These are phyloP conservation scores for Numenius phaeopus DNA, from an alignment of 2,797 vertebrate genomes.

Conservation along the genomic window DNA sequence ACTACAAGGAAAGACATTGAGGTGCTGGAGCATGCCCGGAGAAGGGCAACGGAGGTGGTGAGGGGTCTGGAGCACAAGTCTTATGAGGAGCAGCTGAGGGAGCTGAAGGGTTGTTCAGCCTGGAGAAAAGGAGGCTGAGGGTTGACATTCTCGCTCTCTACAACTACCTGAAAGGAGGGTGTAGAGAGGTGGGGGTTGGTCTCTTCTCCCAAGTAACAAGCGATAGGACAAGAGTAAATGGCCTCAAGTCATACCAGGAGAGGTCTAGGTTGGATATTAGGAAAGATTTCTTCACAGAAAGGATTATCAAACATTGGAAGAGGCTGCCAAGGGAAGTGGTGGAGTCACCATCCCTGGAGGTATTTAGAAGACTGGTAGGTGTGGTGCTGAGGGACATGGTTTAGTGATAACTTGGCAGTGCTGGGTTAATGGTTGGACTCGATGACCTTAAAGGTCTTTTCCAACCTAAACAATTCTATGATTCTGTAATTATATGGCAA, in stretches of 20 bases:
- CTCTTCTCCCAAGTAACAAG: not conserved
- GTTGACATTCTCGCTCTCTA: accelerated
- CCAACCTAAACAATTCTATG: not conserved
- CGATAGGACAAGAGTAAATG: accelerated
- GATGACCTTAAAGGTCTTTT: not conserved
- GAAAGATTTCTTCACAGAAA: accelerated
- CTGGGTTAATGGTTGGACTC: not conserved
- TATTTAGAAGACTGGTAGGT: accelerated
- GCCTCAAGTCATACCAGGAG: accelerated
- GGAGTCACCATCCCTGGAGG: not conserved
- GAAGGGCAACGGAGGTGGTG: accelerated
- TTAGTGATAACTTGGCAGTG: not conserved
- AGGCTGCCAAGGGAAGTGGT: not conserved
- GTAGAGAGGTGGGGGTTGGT: accelerated
- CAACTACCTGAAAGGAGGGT: accelerated
- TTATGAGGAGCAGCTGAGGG: accelerated
- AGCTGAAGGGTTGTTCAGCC: not conserved
- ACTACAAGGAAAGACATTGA: accelerated
- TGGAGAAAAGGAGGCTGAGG: not conserved
- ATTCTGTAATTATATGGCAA: too few species aligned
- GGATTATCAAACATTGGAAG: accelerated
- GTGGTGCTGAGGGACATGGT: accelerated
- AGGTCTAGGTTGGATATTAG: not conserved
- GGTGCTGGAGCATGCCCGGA: accelerated
- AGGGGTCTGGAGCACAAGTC: not conserved